Percentiles rank a stretch among this genome's conserved stretches.
phyloP scores from a whole-genome alignment of 2,888 invertebrate genomes.

The Synergus itoensis region DNA sequence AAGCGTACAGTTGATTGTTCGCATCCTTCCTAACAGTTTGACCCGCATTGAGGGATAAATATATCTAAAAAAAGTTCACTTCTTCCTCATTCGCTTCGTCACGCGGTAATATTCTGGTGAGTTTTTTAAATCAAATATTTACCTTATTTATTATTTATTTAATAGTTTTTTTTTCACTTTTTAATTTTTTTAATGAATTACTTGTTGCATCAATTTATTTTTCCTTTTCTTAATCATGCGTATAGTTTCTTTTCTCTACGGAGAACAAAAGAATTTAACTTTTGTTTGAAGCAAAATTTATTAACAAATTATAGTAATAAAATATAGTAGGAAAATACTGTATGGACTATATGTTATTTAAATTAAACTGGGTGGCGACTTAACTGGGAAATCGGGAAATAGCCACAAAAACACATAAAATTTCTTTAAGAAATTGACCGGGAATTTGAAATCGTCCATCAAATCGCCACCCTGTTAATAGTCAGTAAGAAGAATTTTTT shows the following conservation, averaged over 20 bases:
- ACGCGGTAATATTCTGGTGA: slow-evolving; percentile 8
- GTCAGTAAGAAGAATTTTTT: too few relatives aligned
- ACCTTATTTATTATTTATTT: neutral
- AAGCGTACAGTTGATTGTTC: slow-evolving; percentile 44
- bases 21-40: slow-evolving; percentile 30
- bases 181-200: neutral
- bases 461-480: too few relatives aligned
- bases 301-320: too few relatives aligned
- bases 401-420: too few relatives aligned
- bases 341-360: too few relatives aligned
- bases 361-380: too few relatives aligned
- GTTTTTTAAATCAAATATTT: neutral
- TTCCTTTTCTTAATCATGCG: neutral
- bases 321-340: too few relatives aligned
- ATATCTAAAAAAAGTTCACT: slow-evolving; percentile 21
- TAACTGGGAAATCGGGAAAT: too few relatives aligned
- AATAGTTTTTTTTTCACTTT: neutral
- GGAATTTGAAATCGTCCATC: too few relatives aligned
- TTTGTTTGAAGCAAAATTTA: too few relatives aligned
- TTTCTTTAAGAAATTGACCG: too few relatives aligned
- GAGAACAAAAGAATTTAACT: too few relatives aligned
- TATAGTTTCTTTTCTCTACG: neutral
- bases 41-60: slow-evolving; percentile 25
- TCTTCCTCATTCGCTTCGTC: neutral
- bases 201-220: neutral